These are phyloP conservation scores for Frieseomelitta varia DNA, from an alignment of 1,140 invertebrate genomes.

Conservation along the genomic window DNA sequence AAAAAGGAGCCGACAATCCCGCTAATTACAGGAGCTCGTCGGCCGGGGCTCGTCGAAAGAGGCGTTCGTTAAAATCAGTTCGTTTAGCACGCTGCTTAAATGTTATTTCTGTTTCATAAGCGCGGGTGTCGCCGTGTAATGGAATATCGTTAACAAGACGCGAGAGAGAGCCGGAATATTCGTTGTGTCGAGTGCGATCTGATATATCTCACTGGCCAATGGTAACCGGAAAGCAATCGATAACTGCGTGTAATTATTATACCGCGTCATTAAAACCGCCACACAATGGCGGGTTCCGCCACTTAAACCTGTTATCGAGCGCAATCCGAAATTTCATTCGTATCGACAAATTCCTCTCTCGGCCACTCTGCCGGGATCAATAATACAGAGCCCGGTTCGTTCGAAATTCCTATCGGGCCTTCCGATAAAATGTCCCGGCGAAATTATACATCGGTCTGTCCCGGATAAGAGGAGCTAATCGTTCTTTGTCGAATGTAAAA, in stretches of 20 bases:
- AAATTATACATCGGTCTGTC: background rate
- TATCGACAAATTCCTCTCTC: conserved; percentile 4
- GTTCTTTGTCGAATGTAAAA: background rate
- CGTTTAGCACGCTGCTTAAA: background rate
- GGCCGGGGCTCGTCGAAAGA: background rate
- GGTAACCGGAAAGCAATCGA: conserved; percentile 42
- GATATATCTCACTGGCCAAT: background rate
- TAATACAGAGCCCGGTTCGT: background rate
- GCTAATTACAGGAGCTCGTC: background rate
- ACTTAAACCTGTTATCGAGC: conserved; percentile 17
- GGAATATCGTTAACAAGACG: conserved; percentile 43
- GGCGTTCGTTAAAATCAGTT: background rate
- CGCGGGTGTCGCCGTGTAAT: conserved; percentile 7
- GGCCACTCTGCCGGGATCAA: background rate
- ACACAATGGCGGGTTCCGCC: conserved; percentile 27
- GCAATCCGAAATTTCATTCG: conserved; percentile 22
- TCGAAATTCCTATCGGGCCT: conserved; percentile 12
- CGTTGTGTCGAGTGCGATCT: background rate
- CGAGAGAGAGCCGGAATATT: conserved; percentile 36
- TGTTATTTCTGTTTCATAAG: background rate
- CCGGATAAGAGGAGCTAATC: background rate
- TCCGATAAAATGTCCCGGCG: background rate
- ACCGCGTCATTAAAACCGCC: conserved; percentile 45
- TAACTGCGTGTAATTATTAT: conserved; percentile 59
- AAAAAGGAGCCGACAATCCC: background rate